Conservation (phyloP, 2,888 invertebrate species). For the Tiliacea citrago region DNA sequence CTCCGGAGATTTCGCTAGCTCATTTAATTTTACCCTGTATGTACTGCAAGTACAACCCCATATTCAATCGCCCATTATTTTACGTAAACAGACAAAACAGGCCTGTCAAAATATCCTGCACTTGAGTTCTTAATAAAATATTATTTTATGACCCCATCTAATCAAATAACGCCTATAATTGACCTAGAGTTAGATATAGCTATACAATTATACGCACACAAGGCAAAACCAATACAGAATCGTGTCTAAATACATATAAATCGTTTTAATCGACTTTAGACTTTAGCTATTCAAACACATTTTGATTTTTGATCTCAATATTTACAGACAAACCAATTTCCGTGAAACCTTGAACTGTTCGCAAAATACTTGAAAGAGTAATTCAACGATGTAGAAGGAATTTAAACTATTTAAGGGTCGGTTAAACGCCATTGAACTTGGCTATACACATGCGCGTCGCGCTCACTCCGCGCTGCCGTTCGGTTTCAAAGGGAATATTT, state of each 20-base stretch:
- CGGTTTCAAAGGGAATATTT: too few species aligned
- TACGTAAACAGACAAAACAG: not conserved
- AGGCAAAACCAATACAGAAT: conserved; percentile 14
- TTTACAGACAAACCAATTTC: conserved; percentile 17
- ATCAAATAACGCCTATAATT: conserved; percentile 5
- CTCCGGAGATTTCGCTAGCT: too few species aligned
- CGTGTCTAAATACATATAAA: conserved; percentile 5
- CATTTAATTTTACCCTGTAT: too few species aligned
- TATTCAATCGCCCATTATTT: too few species aligned
- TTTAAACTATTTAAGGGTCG: not conserved
- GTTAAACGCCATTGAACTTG: too few species aligned
- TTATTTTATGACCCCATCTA: not conserved
- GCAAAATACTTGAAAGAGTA: conserved; percentile 4
- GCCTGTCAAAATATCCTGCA: not conserved
- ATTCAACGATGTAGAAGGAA: not conserved
- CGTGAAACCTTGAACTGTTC: conserved; percentile 19
- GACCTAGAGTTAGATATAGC: conserved; percentile 17
- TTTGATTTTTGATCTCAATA: conserved; percentile 6
- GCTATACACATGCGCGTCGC: too few species aligned
- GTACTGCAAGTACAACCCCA: not conserved
- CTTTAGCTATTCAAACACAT: conserved; percentile 10
- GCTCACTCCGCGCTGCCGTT: too few species aligned
- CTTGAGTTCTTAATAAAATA: not conserved
- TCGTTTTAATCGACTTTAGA: conserved; percentile 15
- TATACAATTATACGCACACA: conserved; percentile 1